Conservation (phyloP, 2,888 invertebrate genomes). For the Dryobota labecula region DNA sequence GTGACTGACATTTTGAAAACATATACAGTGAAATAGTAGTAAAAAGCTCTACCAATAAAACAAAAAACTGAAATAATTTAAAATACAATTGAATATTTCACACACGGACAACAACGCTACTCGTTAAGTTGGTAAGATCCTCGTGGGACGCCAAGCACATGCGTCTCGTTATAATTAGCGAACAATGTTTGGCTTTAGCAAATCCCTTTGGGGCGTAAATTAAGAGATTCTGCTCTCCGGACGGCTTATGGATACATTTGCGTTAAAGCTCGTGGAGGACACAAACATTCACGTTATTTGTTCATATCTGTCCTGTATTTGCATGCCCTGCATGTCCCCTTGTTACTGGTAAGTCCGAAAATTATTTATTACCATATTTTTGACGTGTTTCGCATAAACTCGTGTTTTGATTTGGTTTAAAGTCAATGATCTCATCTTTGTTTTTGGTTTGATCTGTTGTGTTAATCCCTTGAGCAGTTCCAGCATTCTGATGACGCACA, state of each 20-base stretch:
- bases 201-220: slow-evolving; percentile 90
- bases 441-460: slow-evolving; percentile 16
- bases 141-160: slow-evolving; percentile 87
- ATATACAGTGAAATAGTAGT: neutral
- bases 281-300: slow-evolving; percentile 70
- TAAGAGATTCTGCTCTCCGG: slow-evolving; percentile 87
- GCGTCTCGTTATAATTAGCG: slow-evolving; percentile 90
- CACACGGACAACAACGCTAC: slow-evolving; percentile 69
- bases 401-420: slow-evolving; percentile 51
- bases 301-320: slow-evolving; percentile 74
- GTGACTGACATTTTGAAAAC: neutral
- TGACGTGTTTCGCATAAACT: slow-evolving; percentile 64
- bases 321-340: too few relatives aligned
- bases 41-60: slow-evolving; percentile 10
- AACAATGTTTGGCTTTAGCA: slow-evolving; percentile 90
- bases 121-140: slow-evolving; percentile 85
- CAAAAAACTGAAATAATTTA: slow-evolving; percentile 41
- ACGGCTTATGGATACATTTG: slow-evolving; percentile 87
- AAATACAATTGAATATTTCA: slow-evolving; percentile 60
- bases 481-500: slow-evolving; percentile 34
- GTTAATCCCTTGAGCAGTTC: slow-evolving; percentile 23
- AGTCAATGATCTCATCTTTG: slow-evolving; percentile 22
- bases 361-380: slow-evolving; percentile 71
- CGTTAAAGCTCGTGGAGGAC: slow-evolving; percentile 78
- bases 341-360: slow-evolving; percentile 70